Evolutionary conservation across 2,113 vertebrate genomes (phyloP), one percentile per base, ranked within the genome.

Genomic region (Siniperca knerii): DNA sequence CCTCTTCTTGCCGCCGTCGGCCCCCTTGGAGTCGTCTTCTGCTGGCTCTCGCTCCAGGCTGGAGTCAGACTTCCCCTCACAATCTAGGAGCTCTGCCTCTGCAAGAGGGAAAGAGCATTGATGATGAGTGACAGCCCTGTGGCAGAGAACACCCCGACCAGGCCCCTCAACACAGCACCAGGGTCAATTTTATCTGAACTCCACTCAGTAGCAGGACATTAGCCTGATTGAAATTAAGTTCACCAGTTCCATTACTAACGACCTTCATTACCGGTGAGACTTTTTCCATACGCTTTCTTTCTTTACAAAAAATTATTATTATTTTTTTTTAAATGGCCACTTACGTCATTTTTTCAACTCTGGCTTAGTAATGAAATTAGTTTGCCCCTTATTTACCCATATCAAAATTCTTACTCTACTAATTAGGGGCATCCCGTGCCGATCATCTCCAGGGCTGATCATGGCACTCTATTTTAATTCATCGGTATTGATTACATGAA

Each of bases 61-160:
- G 33, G 98, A 99, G 92, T 99, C 98, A 21, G 98, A 99, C 95
- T 99, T 99, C 37, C 94, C 97, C 80, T 99, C 98, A 78, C 97
- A 98, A 71, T 99, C 98, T 92, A 98, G 95, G 74, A 98, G 96
- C 91, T 99, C 98, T 75, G 93, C 96, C 96, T 98, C 98, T 98
- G 96, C 79, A 62, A 85, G 80, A 87, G 52, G 71, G 75, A 87
- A 75, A 91, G 68, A 88, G 75, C 58, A 79, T 1, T 91, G 92
- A 90, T 88, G 86, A 89, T 90, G 87, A 94, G 89, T 82, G 90
- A 92, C 90, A 92, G 85, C 68, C 81, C 81, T 50, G 85, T 61
- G 81, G 84, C 75, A 81, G 67, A 86, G 72, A 90, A 67, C 52
- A 87, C 81, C 78, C 65, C 55, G 8, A 29, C 69, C 67, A 58